A percentile compares a stretch with the other conserved stretches of the same genome.
Evolutionary conservation across 35 echinoderm and acorn worm genomes (phyloP).

Genomic region (Lytechinus pictus): DNA sequence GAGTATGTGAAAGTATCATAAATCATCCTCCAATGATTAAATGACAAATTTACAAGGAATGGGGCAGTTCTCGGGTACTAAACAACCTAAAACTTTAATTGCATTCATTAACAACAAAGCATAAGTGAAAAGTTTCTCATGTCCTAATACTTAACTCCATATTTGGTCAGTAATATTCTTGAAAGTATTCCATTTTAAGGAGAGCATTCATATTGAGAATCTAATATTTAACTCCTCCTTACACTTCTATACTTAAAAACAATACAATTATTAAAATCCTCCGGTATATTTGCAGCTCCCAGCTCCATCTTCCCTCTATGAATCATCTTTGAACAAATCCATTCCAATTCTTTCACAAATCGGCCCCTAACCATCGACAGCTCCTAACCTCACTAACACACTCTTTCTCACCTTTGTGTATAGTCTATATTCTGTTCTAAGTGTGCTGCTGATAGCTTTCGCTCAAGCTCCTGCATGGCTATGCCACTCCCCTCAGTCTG

Average conservation of each 20-base stretch:
- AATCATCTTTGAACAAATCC: background rate
- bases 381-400: background rate
- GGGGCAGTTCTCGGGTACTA: background rate
- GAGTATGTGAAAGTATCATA: background rate
- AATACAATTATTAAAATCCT: background rate
- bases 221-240: background rate
- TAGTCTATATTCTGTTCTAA: conserved; percentile 51
- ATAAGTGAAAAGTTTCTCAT: background rate
- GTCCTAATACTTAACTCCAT: background rate
- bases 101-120: background rate
- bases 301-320: background rate
- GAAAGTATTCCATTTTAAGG: background rate
- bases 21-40: background rate
- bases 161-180: background rate
- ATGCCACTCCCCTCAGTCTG: conserved; percentile 35
- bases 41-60: background rate
- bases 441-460: conserved; percentile 49
- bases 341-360: background rate
- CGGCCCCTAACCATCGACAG: background rate
- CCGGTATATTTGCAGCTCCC: background rate
- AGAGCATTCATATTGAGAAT: background rate
- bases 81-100: background rate
- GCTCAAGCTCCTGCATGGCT: conserved; percentile 54
- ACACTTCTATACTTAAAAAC: background rate
- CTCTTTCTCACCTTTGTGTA: conserved; percentile 56